These are phyloP conservation scores for Malurus leucopterus DNA, from an alignment of 2,797 vertebrate genomes.

Conservation along the genomic window DNA sequence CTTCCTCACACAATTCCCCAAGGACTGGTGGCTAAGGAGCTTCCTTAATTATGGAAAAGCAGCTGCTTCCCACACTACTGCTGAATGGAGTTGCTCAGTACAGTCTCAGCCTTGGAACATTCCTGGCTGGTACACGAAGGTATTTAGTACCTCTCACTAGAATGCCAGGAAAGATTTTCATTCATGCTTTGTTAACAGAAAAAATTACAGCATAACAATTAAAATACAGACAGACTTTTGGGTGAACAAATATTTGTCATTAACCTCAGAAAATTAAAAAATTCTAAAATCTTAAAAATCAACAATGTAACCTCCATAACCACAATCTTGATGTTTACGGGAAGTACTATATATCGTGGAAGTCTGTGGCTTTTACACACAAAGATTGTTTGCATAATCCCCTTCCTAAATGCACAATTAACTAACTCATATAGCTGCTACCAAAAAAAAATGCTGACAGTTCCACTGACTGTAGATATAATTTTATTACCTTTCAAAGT, in stretches of 20 bases:
- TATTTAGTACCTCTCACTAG: neutral
- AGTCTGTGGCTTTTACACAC: neutral
- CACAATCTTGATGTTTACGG: neutral
- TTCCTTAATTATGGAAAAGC: neutral
- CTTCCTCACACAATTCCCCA: neutral
- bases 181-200: neutral
- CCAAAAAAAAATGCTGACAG: neutral
- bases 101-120: neutral
- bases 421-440: neutral
- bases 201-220: neutral
- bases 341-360: rapidly evolving
- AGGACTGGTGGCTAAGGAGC: neutral
- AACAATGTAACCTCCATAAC: rapidly evolving
- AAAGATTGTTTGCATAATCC: neutral
- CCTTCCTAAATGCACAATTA: neutral
- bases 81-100: neutral
- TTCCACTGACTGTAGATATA: neutral
- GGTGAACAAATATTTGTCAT: neutral
- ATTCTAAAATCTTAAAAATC: neutral
- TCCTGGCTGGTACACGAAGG: neutral
- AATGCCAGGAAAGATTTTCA: neutral
- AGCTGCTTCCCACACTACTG: neutral
- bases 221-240: neutral
- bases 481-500: neutral
- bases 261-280: neutral